Base-by-base conservation (phyloP, 2,888 invertebrate genomes). In the Neoitamus cyanurus region DNA sequence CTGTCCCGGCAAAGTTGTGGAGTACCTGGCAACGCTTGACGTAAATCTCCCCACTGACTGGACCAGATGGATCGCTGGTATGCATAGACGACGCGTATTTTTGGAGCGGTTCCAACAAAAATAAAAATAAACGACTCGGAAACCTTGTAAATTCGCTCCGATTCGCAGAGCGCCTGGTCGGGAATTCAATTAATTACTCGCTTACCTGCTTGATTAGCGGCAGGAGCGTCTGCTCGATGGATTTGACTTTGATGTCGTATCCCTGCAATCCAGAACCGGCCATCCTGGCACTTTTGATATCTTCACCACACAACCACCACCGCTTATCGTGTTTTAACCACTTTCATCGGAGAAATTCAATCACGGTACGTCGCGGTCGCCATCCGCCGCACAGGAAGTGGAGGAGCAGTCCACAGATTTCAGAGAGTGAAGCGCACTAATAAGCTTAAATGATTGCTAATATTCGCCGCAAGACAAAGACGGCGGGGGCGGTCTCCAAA, bases 131-230 rank as follows among this genome's bases (percentile, higher is more conserved):
- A 73, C 15, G 34, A 77, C 25, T 42, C 37, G 36, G 11, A 77
- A 58, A 77, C 36, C 28, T 42, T 42, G 42, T 46, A 77, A 77
- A 42, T 6, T 25, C 42, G 70, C 25, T 42, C 28, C 28, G 34
- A 31, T 73, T 73, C 1, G 36, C 36, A 7, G 73, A 73, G 58
- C 25, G 58, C 9, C 58, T 6, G 20, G 58, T 11, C 70, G 25
- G 7, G 34, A n/a, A n/a, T 70, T n/a, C 30, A 31, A 25, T n/a
- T 70, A 15, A 70, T 58, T 30, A n/a, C 11, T 20, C 11, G 84
- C 93, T 92, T 95, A 98, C 98, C 97, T 98, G 97, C 92, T 97
- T 97, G 90, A 98, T 96, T 92, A 98, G 94, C 89, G 98, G 98
- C 91, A 97, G 95, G 89, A 98, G 94, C 88, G 97, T 97, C 93